Evolutionary conservation across 2,113 vertebrate genomes (phyloP).

Genomic region (Catharus fuscescens): DNA sequence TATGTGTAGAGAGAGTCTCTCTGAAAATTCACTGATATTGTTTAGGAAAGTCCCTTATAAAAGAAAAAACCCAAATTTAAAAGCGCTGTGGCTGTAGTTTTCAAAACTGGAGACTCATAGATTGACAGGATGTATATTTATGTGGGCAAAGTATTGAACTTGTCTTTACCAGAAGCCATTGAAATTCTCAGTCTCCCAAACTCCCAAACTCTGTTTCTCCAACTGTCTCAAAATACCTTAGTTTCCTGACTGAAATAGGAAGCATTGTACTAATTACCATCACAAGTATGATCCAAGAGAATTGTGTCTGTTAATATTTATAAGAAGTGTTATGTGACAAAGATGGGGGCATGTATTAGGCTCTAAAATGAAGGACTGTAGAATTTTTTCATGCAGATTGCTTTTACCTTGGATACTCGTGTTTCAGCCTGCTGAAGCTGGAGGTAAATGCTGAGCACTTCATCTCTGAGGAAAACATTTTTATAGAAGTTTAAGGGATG

Average conservation of each 20-base stretch:
- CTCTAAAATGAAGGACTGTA: neutral
- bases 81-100: neutral
- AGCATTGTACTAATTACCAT: neutral
- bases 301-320: neutral
- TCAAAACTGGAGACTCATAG: neutral
- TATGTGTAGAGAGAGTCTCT: neutral
- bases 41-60: neutral
- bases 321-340: neutral
- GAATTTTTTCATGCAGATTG: neutral
- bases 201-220: neutral
- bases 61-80: fast-evolving
- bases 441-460: neutral
- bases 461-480: neutral
- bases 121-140: neutral
- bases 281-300: neutral
- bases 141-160: neutral
- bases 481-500: neutral
- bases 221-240: neutral
- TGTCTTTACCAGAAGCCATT: neutral
- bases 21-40: neutral
- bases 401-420: neutral
- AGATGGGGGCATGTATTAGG: neutral
- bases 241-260: neutral
- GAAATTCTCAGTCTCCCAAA: neutral
- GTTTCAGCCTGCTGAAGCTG: neutral